Conservation (phyloP, 2,888 invertebrate genomes). For the Reticulitermes lucifugus region DNA sequence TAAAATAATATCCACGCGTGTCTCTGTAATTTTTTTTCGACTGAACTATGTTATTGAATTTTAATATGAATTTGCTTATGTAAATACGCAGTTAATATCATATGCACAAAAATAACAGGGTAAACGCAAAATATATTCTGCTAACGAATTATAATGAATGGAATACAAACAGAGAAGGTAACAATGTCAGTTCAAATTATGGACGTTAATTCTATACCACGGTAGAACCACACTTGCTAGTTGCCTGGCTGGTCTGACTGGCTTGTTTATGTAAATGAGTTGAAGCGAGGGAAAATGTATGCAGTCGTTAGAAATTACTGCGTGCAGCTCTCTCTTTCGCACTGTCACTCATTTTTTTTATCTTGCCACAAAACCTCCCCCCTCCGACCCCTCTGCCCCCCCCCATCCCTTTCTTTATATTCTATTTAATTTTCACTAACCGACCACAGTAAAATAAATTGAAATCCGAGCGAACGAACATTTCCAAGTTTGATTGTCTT, state of each 20-base stretch:
- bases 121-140: too few relatives aligned
- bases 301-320: constrained; percentile 11
- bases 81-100: too few relatives aligned
- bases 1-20: too few relatives aligned
- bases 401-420: background rate
- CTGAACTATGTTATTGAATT: too few relatives aligned
- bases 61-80: too few relatives aligned
- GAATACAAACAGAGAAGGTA: background rate
- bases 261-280: background rate
- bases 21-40: too few relatives aligned
- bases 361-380: too few relatives aligned
- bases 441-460: constrained; percentile 3
- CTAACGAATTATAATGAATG: too few relatives aligned
- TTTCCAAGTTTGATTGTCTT: background rate
- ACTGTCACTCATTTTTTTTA: background rate
- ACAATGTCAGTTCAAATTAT: background rate
- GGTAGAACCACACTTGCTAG: too few relatives aligned
- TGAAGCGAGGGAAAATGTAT: background rate
- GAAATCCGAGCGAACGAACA: background rate
- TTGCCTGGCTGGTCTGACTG: background rate
- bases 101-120: too few relatives aligned
- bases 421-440: background rate
- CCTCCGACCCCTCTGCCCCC: background rate
- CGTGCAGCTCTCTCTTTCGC: background rate
- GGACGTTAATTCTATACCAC: background rate